These are phyloP conservation scores for Ariopsis seemanni DNA, from an alignment of 2,113 vertebrate species.

Conservation along the genomic window DNA sequence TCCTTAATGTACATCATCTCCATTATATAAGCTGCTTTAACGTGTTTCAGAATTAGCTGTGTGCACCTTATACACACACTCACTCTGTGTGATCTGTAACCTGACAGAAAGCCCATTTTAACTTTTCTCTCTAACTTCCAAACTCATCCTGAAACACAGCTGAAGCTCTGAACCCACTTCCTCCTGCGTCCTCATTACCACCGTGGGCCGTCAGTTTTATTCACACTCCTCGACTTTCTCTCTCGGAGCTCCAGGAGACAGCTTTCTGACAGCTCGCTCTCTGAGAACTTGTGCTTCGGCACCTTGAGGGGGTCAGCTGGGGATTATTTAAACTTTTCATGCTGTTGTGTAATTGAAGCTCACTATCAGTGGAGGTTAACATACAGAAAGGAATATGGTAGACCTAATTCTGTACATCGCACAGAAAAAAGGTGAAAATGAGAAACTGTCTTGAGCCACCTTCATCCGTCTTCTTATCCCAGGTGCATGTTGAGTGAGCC, in stretches of 20 bases:
- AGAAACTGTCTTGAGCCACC: neutral
- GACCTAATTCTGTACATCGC: neutral
- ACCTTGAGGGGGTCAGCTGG: neutral
- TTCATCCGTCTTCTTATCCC: neutral
- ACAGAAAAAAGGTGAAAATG: neutral
- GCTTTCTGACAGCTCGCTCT: neutral
- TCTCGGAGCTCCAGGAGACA: slow-evolving; percentile 1
- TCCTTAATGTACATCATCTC: neutral
- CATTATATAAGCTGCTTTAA: neutral
- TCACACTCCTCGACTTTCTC: neutral
- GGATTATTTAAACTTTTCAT: neutral
- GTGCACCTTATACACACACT: neutral
- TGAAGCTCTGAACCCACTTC: neutral
- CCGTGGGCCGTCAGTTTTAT: neutral
- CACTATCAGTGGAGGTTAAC: neutral
- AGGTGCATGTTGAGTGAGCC: neutral
- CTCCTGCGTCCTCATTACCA: slow-evolving; percentile 18
- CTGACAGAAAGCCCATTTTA: slow-evolving; percentile 4
- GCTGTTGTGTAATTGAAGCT: neutral
- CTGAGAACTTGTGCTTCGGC: neutral
- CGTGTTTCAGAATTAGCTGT: neutral
- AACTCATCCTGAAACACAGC: neutral
- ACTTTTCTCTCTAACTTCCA: neutral
- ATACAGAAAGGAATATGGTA: neutral
- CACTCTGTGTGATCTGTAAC: neutral